These are phyloP conservation scores for Carcinoscorpius rotundicauda DNA, from an alignment of 1,140 invertebrate species.

Conservation along the genomic window DNA sequence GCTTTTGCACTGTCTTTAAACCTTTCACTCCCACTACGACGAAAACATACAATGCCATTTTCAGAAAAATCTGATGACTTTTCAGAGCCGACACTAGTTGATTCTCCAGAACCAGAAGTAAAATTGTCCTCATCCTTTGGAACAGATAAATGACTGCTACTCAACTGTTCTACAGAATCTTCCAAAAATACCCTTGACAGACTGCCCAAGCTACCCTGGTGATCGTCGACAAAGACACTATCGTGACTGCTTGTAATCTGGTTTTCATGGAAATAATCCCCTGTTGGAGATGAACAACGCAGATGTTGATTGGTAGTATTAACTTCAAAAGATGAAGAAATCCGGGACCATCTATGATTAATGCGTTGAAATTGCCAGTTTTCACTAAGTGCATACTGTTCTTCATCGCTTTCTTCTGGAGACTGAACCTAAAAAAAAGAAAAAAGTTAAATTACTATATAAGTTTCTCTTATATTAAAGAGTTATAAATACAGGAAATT, in stretches of 20 bases:
- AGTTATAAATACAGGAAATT: neutral
- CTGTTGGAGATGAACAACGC: slow-evolving; percentile 8
- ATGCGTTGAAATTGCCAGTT: slow-evolving; percentile 90
- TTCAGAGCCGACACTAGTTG: slow-evolving; percentile 14
- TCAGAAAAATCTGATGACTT: slow-evolving; percentile 8
- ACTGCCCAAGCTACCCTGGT: slow-evolving; percentile 19
- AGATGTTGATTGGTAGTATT: slow-evolving; percentile 16
- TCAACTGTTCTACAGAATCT: too few relatives aligned
- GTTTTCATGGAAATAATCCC: slow-evolving; percentile 10
- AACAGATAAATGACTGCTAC: neutral
- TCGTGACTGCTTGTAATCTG: slow-evolving; percentile 30
- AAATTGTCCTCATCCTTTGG: slow-evolving; percentile 17
- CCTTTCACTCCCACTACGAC: slow-evolving; percentile 63
- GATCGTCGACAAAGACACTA: slow-evolving; percentile 33
- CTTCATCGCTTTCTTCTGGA: slow-evolving; percentile 73
- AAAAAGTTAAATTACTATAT: neutral
- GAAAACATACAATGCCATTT: slow-evolving; percentile 32
- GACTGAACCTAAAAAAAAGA: slow-evolving; percentile 37
- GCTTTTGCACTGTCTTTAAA: slow-evolving; percentile 70
- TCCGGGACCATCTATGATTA: slow-evolving; percentile 76
- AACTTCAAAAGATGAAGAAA: slow-evolving; percentile 28
- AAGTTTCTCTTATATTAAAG: too few relatives aligned
- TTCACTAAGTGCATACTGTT: slow-evolving; percentile 72
- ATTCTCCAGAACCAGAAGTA: slow-evolving; percentile 17
- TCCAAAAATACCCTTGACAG: slow-evolving; percentile 4